phyloP scores from a whole-genome alignment of 1,140 invertebrate species.

The Bombus soroeensis region DNA sequence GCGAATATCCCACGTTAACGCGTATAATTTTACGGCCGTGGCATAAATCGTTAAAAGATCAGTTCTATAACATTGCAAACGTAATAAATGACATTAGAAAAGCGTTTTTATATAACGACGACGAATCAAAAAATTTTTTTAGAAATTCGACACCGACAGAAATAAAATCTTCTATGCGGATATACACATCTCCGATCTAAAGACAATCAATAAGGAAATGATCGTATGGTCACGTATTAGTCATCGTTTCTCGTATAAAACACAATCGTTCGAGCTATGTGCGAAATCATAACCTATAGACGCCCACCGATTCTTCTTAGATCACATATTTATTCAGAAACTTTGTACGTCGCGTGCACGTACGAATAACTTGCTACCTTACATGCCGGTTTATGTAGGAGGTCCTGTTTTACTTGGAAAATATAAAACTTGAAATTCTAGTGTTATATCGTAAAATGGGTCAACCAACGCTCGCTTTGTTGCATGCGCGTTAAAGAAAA shows the following conservation, averaged over 20 bases:
- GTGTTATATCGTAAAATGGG: background rate
- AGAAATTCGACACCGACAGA: background rate
- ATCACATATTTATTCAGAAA: constrained; percentile 31
- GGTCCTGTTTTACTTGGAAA: background rate
- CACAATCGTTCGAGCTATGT: constrained; percentile 53
- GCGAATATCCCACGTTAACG: constrained; percentile 24
- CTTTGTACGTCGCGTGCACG: background rate
- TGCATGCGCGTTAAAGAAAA: background rate
- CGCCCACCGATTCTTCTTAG: constrained; percentile 46
- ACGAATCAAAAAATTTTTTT: background rate
- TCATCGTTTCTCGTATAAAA: constrained; percentile 51
- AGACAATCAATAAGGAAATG: constrained; percentile 62
- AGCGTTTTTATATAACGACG: background rate
- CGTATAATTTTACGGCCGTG: background rate
- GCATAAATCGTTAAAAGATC: background rate
- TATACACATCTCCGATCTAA: constrained; percentile 21
- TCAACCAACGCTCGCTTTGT: background rate
- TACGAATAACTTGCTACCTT: background rate
- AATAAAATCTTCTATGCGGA: background rate
- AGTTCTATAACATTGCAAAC: background rate
- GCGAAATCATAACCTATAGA: constrained; percentile 28
- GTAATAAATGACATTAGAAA: background rate
- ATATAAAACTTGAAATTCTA: background rate
- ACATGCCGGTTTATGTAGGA: background rate
- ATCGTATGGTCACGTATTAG: constrained; percentile 54